A percentile compares a stretch with the other conserved stretches of the same genome.
These are phyloP conservation scores for Ephestia elutella DNA, from an alignment of 1,140 invertebrate species.

Conservation along the genomic window DNA sequence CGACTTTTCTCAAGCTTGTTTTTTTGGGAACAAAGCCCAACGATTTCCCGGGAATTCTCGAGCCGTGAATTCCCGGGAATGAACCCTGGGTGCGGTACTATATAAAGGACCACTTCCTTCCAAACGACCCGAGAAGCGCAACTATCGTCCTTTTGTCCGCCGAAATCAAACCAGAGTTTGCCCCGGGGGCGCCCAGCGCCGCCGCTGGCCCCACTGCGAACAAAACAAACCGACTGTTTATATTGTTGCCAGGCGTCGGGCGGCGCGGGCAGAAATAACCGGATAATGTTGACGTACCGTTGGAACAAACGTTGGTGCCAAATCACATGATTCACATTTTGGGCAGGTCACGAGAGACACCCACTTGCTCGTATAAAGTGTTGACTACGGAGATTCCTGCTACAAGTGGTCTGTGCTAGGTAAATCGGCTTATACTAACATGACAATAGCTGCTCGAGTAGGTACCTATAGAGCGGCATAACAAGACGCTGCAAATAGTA, in stretches of 20 bases:
- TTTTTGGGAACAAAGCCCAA: no score
- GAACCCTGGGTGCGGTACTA: no score
- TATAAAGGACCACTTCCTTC: no score
- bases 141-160: no score
- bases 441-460: background rate
- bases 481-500: background rate
- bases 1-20: no score
- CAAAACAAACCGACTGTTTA: slow-evolving; percentile 29
- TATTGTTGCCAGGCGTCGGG: slow-evolving; percentile 40
- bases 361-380: slow-evolving; percentile 23
- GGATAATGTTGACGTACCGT: slow-evolving; percentile 39
- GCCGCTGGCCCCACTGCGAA: background rate
- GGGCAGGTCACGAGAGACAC: slow-evolving; percentile 53
- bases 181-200: no score
- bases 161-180: no score
- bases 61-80: no score
- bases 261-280: slow-evolving; percentile 52
- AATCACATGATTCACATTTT: slow-evolving; percentile 63
- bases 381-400: slow-evolving; percentile 5
- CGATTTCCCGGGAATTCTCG: no score
- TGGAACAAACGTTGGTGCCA: slow-evolving; percentile 51
- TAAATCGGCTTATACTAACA: background rate
- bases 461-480: no score
- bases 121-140: no score
- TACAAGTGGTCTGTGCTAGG: background rate